Percentiles rank a stretch among this genome's conserved stretches.
These are phyloP conservation scores for Oophaga pumilio DNA, from an alignment of 2,113 vertebrate species.

Conservation along the genomic window DNA sequence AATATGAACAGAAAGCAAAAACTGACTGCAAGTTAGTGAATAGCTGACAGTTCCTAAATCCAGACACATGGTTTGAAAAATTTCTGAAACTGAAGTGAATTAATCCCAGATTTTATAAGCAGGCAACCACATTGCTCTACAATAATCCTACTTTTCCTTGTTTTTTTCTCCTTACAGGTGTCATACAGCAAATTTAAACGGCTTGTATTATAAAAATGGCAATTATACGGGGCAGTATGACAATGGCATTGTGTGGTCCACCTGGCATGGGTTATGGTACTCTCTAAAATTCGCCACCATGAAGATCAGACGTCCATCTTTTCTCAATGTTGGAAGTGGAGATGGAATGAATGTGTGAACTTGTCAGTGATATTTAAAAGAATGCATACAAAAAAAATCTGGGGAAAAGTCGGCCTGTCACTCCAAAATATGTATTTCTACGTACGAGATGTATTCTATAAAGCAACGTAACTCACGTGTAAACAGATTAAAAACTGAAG, in stretches of 20 bases:
- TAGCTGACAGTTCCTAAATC: too few species aligned
- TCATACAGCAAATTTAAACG: conserved; percentile 86
- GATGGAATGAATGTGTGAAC: conserved; percentile 66
- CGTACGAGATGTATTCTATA: not conserved
- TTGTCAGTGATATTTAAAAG: not conserved
- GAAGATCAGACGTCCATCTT: conserved; percentile 80
- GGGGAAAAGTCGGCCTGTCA: not conserved
- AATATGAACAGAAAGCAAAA: too few species aligned
- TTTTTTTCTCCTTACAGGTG: conserved; percentile 72
- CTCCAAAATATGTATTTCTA: not conserved
- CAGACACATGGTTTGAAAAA: too few species aligned
- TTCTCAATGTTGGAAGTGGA: conserved; percentile 79
- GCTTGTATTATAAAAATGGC: conserved; percentile 78
- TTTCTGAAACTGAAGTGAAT: too few species aligned
- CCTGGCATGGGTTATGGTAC: conserved; percentile 87
- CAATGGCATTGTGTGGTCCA: conserved; percentile 84
- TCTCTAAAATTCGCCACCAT: conserved; percentile 83
- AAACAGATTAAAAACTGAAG: too few species aligned
- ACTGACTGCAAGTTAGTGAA: too few species aligned
- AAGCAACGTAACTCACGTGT: not conserved
- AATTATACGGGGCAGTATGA: conserved; percentile 76
- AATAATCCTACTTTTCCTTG: not conserved
- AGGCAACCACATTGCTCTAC: not conserved
- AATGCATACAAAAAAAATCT: not conserved
- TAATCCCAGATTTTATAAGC: not conserved